phyloP scores from a whole-genome alignment of 1,140 invertebrate genomes.

The Brachionus koreanus region DNA sequence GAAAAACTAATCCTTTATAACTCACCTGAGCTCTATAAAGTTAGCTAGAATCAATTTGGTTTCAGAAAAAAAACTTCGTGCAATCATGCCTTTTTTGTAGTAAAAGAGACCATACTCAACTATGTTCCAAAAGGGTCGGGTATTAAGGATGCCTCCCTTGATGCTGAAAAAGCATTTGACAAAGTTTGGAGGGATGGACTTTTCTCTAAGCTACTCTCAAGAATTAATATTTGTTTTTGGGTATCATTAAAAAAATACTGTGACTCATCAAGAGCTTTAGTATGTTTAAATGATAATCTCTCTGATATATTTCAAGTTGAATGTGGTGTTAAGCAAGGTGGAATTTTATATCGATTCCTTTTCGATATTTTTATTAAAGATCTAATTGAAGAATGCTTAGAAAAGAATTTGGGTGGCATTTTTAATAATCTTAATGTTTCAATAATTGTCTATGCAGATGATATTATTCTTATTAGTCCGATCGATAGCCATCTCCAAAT shows the following conservation, averaged over 20 bases:
- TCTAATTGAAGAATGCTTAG: constrained; percentile 11
- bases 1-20: too few relatives aligned
- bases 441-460: too few relatives aligned
- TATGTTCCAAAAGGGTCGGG: neutral
- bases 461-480: too few relatives aligned
- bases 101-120: too few relatives aligned
- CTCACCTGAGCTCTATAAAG: too few relatives aligned
- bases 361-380: too few relatives aligned
- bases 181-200: neutral
- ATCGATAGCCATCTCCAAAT: too few relatives aligned
- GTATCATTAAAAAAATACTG: neutral
- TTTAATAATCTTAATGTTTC: too few relatives aligned
- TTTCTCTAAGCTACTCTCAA: neutral
- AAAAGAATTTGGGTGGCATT: neutral
- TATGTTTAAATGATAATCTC: neutral
- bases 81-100: too few relatives aligned
- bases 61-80: too few relatives aligned
- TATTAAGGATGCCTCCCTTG: neutral
- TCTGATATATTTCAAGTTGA: neutral
- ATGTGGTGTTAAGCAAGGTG: neutral
- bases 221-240: neutral
- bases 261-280: neutral
- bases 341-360: neutral
- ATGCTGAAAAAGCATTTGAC: neutral
- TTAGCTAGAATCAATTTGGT: too few relatives aligned